These are phyloP conservation scores for Digitonthophagus gazella DNA, from an alignment of 2,888 invertebrate genomes.

Conservation along the genomic window DNA sequence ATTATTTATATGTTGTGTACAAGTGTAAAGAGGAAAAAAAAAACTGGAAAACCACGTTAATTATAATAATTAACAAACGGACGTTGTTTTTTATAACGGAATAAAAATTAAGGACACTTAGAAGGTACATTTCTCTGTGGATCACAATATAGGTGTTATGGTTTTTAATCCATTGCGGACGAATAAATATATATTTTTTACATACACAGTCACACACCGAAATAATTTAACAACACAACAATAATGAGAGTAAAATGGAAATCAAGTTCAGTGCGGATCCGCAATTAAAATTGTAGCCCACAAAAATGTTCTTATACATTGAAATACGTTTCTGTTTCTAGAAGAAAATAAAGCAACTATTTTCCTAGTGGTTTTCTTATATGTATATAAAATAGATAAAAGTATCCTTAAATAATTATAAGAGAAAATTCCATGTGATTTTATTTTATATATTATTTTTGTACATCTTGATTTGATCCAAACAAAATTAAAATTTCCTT, in stretches of 20 bases:
- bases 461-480: too few relatives aligned
- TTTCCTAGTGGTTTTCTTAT: background rate
- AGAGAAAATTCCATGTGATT: too few relatives aligned
- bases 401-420: too few relatives aligned
- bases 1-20: slow-evolving; percentile 32
- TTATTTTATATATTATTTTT: too few relatives aligned
- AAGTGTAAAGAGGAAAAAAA: slow-evolving; percentile 20
- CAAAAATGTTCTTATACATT: slow-evolving; percentile 6
- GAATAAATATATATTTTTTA: background rate
- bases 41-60: slow-evolving; percentile 7
- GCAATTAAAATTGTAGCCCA: too few relatives aligned
- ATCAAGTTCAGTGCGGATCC: background rate
- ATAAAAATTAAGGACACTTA: background rate
- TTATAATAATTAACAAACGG: background rate
- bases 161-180: too few relatives aligned
- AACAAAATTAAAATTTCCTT: too few relatives aligned
- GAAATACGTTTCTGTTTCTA: background rate
- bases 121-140: too few relatives aligned
- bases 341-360: background rate
- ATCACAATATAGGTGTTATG: background rate
- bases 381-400: too few relatives aligned
- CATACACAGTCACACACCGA: background rate
- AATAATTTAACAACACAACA: background rate
- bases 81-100: background rate
- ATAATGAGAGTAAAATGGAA: background rate